Evolutionary conservation across 2,888 invertebrate genomes (phyloP), one percentile per base, ranked within the genome.

Genomic region (Oligia latruncula): DNA sequence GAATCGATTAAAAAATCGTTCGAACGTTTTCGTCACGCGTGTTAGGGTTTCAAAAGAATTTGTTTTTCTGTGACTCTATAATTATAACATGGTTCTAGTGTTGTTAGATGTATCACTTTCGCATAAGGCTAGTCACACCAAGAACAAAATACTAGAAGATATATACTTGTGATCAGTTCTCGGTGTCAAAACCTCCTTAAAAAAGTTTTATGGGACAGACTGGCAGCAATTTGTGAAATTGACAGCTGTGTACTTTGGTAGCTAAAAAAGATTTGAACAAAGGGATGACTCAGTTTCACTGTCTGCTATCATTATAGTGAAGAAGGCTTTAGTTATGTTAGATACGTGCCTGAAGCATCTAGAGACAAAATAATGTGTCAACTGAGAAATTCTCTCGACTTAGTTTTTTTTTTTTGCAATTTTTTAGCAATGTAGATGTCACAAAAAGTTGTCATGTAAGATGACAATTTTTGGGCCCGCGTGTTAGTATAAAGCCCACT

Each of bases 151-250:
- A 71, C 83, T 67, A 66, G n/a, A 46, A 5, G 17, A 58, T 20
- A 66, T 29, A 35, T 60, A 60, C 58, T 73, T 17, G n/a, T 46
- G 6, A 60, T 65, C 40, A 71, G 43, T 62, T 15, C 58, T 80
- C 43, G 58, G 52, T 77, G 77, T 74, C 46, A 62, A 52, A 58
- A 35, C 35, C 65, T 66, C 35, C 60, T 82, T 49, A 40, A 76
- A 40, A 52, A 78, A 85, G 67, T 72, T 82, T 78, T 65, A 68
- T 65, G 13, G 11, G 13, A 11, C n/a, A 49, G 11, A 62, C 67
- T 68, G 74, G 52, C 65, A 65, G 64, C 46, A 74, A 85, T 84
- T 85, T 84, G 78, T 70, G 46, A 85, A 82, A 74, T 74, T 78
- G 85, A 77, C 49, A 29, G 49, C 73, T 20, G 29, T 73, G 70